Conservation (phyloP, 2,888 invertebrate genomes). For the Stenchaetothrips biformis region DNA sequence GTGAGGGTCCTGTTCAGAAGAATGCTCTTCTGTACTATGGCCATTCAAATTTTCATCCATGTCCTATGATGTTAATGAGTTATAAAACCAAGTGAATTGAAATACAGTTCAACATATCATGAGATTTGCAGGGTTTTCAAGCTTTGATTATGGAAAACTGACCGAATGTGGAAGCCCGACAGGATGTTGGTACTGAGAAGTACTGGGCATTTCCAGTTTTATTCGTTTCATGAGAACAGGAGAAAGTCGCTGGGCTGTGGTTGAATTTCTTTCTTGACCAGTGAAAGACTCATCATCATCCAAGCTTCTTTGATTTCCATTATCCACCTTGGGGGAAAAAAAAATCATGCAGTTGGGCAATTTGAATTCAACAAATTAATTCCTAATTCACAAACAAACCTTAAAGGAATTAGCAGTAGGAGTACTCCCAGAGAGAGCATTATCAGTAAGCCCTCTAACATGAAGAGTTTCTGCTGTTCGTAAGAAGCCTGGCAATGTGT, state of each 20-base stretch:
- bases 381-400: neutral
- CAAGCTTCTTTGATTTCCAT: neutral
- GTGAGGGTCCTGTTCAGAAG: neutral
- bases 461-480: constrained; percentile 49
- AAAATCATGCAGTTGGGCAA: neutral
- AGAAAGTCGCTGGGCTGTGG: neutral
- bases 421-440: neutral
- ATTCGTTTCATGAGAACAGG: neutral
- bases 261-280: neutral
- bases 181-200: neutral
- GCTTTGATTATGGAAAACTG: neutral
- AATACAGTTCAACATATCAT: neutral
- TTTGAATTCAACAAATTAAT: neutral
- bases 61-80: neutral
- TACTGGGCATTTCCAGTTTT: neutral
- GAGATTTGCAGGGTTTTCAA: neutral
- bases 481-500: constrained; percentile 48
- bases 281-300: neutral
- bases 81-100: neutral
- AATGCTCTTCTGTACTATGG: neutral
- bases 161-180: neutral
- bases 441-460: constrained; percentile 47
- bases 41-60: neutral
- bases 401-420: neutral
- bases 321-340: neutral